Conservation (phyloP, 2,113 vertebrate genomes). For the Pollachius pollachius region DNA sequence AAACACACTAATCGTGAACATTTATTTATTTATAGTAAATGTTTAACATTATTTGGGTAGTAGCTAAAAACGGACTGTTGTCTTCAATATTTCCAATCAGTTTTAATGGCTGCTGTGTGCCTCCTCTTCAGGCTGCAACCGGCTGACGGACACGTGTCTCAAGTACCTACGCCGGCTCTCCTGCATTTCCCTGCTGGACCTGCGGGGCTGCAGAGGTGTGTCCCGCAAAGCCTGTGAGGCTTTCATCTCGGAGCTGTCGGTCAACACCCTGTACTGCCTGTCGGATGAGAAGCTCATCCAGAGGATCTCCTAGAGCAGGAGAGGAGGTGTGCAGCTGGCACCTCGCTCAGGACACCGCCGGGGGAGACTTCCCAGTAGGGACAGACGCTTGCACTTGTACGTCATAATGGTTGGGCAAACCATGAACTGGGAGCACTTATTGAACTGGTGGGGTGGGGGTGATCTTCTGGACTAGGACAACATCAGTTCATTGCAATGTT, state of each 20-base stretch:
- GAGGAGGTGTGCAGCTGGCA: neutral
- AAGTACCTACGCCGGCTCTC: constrained; percentile 89
- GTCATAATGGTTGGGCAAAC: constrained; percentile 17
- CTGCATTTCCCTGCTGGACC: constrained; percentile 88
- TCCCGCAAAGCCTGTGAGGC: constrained; percentile 93
- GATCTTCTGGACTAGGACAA: constrained; percentile 26
- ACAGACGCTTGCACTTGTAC: constrained; percentile 27
- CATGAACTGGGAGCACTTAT: constrained; percentile 31
- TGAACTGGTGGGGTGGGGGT: constrained; percentile 25
- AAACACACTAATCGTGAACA: too few relatives aligned
- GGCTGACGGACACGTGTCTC: constrained; percentile 90
- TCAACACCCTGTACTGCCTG: constrained; percentile 96
- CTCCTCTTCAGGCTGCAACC: constrained; percentile 83
- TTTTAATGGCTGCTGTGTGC: constrained; percentile 1
- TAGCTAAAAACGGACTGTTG: too few relatives aligned
- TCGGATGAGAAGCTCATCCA: constrained; percentile 99
- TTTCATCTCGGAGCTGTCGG: constrained; percentile 95
- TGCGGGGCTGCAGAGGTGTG: constrained; percentile 92
- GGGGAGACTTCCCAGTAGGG: constrained; percentile 14
- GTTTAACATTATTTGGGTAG: too few relatives aligned
- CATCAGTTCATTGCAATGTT: constrained; percentile 34
- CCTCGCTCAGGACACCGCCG: neutral
- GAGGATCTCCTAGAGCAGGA: constrained; percentile 88
- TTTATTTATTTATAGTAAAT: too few relatives aligned
- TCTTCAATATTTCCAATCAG: neutral